Conservation (phyloP, 2,113 vertebrate genomes). For the Gorsachius goisagi region DNA sequence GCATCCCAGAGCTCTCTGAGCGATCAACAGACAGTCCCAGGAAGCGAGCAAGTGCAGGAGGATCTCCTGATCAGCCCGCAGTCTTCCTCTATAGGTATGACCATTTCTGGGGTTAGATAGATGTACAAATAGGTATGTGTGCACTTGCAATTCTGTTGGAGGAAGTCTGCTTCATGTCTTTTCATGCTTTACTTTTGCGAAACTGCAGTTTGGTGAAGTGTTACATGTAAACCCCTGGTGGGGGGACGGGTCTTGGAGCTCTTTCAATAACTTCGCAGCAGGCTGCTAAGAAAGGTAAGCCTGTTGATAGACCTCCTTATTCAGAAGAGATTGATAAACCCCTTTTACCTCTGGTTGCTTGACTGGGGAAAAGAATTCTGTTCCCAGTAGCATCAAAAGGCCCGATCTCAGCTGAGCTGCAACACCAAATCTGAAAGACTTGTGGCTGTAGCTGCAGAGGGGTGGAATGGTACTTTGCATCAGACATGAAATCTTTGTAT, state of each 20-base stretch:
- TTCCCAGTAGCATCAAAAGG: not conserved
- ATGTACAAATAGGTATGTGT: accelerated
- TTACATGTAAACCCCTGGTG: not conserved
- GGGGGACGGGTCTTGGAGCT: not conserved
- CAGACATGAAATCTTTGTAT: not conserved
- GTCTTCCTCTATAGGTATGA: constrained; percentile 95
- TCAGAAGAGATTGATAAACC: not conserved
- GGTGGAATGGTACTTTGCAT: not conserved
- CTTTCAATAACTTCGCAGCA: not conserved
- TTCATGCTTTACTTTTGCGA: not conserved
- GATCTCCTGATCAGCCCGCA: constrained; percentile 98
- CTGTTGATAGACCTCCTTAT: not conserved
- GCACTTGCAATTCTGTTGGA: not conserved
- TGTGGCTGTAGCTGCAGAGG: not conserved
- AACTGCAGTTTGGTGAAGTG: not conserved
- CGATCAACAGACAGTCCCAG: constrained; percentile 96
- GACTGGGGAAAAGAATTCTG: not conserved
- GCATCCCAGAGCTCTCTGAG: constrained; percentile 96
- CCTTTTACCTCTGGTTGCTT: not conserved
- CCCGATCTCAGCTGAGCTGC: not conserved
- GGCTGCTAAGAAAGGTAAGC: not conserved
- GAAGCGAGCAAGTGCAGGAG: constrained; percentile 95
- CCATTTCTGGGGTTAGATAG: not conserved
- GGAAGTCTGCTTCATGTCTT: accelerated
- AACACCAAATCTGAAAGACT: not conserved